phyloP scores from a whole-genome alignment of 2,113 vertebrate species.

The Bothrops jararaca region DNA sequence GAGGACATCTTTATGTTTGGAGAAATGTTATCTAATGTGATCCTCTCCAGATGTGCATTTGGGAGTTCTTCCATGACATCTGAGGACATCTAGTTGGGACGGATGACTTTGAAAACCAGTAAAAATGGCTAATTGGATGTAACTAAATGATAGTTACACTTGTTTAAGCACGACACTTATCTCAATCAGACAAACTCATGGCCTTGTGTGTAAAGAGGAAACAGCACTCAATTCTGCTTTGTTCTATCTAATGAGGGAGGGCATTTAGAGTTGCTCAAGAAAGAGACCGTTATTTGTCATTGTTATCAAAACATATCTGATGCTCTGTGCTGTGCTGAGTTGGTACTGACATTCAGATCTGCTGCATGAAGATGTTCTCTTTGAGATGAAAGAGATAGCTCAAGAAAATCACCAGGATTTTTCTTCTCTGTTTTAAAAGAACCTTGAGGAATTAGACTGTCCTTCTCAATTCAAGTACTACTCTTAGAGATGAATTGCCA shows the following conservation, averaged over 20 bases:
- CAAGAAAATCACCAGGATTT: neutral
- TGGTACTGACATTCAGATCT: neutral
- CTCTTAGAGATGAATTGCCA: neutral
- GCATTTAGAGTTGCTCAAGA: neutral
- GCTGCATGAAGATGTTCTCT: neutral
- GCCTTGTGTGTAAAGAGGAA: slow-evolving; percentile 52
- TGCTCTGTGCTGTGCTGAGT: neutral
- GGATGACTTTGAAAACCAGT: neutral
- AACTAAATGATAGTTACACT: slow-evolving; percentile 44
- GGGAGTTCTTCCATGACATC: neutral
- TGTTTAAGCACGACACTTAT: slow-evolving; percentile 51
- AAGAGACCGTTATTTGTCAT: neutral
- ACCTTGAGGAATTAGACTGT: neutral
- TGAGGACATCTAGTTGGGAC: neutral
- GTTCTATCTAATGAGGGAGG: neutral
- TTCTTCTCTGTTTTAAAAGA: neutral
- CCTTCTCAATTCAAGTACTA: neutral
- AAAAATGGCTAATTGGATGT: neutral
- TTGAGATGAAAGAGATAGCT: neutral
- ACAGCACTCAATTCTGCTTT: neutral
- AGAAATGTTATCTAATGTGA: neutral
- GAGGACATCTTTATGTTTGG: neutral
- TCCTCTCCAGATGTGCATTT: neutral
- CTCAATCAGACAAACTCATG: slow-evolving; percentile 54
- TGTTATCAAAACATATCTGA: neutral